A percentile compares a stretch with the other conserved stretches of the same genome.
Evolutionary conservation across 2,888 invertebrate genomes (phyloP).

Genomic region (Pristionchus arcanus): DNA sequence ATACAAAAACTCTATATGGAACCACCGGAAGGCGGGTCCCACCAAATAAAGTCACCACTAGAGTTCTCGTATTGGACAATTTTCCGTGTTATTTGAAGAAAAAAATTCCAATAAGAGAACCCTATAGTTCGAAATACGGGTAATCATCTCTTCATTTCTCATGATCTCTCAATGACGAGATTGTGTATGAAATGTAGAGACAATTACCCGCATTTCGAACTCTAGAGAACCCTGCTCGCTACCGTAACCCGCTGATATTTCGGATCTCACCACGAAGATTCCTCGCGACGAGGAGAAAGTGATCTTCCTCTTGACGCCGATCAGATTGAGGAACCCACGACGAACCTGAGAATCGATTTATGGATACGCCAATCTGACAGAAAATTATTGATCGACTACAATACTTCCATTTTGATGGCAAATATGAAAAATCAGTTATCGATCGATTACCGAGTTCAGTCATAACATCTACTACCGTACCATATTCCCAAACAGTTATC

Average conservation of each 20-base stretch:
- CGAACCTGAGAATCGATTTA: conserved; percentile 56
- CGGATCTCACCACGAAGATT: conserved; percentile 14
- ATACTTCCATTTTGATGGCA: background rate
- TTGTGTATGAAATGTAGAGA: no score
- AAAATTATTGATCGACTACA: background rate
- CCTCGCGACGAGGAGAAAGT: conserved; percentile 56
- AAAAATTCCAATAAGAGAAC: no score
- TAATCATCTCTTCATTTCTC: no score
- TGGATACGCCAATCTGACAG: background rate
- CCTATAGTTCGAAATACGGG: no score
- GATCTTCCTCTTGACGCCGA: conserved; percentile 58
- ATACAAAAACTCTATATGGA: no score
- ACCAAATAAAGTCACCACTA: no score
- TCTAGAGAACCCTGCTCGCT: background rate
- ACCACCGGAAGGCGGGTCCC: no score
- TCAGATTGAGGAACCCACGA: conserved; percentile 57
- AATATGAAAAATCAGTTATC: background rate
- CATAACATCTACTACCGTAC: background rate
- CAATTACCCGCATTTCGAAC: no score
- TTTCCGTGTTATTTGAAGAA: no score
- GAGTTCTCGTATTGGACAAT: no score
- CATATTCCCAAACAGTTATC: background rate
- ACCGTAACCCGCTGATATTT: background rate
- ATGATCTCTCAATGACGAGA: no score
- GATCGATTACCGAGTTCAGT: background rate